Evolutionary conservation across 1,140 invertebrate genomes (phyloP).

Genomic region (Musca domestica): DNA sequence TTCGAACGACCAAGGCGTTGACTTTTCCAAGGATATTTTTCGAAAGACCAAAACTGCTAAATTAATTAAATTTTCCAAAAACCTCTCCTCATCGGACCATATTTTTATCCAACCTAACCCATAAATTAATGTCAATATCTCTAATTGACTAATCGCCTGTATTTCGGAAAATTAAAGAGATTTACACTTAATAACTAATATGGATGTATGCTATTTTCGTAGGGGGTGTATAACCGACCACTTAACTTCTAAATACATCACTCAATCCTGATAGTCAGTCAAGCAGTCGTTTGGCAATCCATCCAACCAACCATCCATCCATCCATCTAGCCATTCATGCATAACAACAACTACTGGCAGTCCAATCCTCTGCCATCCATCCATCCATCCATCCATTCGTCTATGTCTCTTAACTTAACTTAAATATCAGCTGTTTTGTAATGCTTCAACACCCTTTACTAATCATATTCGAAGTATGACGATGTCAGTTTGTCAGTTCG

Average conservation of each 20-base stretch:
- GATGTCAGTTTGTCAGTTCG: not conserved
- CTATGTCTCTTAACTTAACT: constrained; percentile 4
- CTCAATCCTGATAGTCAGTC: too few relatives aligned
- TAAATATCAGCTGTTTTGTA: constrained; percentile 21
- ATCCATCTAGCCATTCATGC: not conserved
- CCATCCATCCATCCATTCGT: not conserved
- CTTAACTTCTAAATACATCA: not conserved
- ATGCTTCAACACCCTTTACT: constrained; percentile 1
- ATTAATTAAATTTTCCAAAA: too few relatives aligned
- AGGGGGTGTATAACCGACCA: not conserved
- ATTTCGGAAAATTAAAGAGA: not conserved
- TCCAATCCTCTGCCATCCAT: too few relatives aligned
- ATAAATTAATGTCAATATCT: constrained; percentile 11
- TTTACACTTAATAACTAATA: too few relatives aligned
- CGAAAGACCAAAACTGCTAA: too few relatives aligned
- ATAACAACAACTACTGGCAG: not conserved
- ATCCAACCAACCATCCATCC: not conserved
- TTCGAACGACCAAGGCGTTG: too few relatives aligned
- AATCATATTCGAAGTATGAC: not conserved
- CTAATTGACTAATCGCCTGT: constrained; percentile 14
- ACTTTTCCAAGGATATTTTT: too few relatives aligned
- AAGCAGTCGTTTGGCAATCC: not conserved
- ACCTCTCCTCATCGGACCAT: too few relatives aligned
- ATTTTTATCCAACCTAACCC: too few relatives aligned
- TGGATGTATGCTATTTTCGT: too few relatives aligned